phyloP scores from a whole-genome alignment of 2,888 invertebrate genomes.

The Lithophane leautieri region DNA sequence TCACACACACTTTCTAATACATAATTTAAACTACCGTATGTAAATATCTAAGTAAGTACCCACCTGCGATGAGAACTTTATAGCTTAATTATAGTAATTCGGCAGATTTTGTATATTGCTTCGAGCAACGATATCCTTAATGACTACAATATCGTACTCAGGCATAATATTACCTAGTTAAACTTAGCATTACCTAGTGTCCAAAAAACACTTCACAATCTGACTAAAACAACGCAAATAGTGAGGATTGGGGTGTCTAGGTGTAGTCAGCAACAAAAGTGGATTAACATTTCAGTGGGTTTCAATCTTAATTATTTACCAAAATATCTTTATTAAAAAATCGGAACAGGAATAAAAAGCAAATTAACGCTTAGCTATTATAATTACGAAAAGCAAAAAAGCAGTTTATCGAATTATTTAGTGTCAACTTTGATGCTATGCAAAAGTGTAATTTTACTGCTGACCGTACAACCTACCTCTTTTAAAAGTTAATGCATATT shows the following conservation, averaged over 20 bases:
- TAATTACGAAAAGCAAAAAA: neutral
- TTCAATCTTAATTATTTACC: neutral
- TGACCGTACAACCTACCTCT: neutral
- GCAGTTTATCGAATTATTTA: neutral
- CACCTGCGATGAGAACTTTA: conserved; percentile 5
- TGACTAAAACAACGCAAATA: neutral
- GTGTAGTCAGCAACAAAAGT: neutral
- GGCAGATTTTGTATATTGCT: conserved; percentile 24
- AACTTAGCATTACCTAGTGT: neutral
- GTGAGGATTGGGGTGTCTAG: neutral
- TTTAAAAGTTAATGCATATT: neutral
- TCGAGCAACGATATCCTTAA: conserved; percentile 7
- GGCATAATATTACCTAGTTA: conserved; percentile 11
- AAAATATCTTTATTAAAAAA: neutral
- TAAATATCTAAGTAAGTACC: neutral
- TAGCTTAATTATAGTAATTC: conserved; percentile 8
- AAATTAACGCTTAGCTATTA: neutral
- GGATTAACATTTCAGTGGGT: neutral
- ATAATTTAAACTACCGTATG: conserved; percentile 15
- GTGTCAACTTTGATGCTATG: neutral
- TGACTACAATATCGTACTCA: conserved; percentile 6
- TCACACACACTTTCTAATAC: conserved; percentile 26
- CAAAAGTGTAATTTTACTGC: neutral
- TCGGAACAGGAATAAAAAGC: neutral
- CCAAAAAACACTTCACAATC: conserved; percentile 1